Evolutionary conservation across 2,888 invertebrate species (phyloP).

Genomic region (Plemyria rubiginata): DNA sequence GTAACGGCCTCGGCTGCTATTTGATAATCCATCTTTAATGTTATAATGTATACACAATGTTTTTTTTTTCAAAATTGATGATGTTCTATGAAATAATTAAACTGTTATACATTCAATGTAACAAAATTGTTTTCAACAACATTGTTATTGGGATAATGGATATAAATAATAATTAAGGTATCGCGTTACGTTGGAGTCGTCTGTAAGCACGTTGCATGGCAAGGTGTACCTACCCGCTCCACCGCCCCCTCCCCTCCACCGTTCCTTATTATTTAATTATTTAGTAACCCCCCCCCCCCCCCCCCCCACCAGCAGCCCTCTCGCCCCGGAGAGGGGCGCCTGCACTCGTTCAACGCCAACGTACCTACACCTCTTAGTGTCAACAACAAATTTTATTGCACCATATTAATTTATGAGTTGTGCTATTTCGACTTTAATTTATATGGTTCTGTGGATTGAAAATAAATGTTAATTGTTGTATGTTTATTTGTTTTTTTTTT

Average conservation of each 20-base stretch:
- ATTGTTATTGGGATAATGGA: too few relatives aligned
- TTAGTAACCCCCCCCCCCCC: background rate
- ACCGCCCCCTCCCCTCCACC: conserved; percentile 29
- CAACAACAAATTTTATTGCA: too few relatives aligned
- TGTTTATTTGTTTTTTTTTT: too few relatives aligned
- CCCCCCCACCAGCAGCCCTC: conserved; percentile 22
- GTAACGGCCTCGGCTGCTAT: too few relatives aligned
- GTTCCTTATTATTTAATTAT: conserved; percentile 14
- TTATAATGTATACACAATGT: conserved; percentile 62
- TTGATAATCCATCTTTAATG: too few relatives aligned
- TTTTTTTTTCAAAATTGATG: conserved; percentile 27
- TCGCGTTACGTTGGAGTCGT: too few relatives aligned
- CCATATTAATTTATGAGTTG: too few relatives aligned
- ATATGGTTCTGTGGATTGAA: too few relatives aligned
- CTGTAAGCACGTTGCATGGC: too few relatives aligned
- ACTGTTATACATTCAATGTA: conserved; percentile 38
- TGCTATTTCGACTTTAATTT: too few relatives aligned
- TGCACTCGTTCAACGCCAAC: conserved; percentile 20
- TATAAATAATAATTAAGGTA: too few relatives aligned
- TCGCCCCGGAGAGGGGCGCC: conserved; percentile 11
- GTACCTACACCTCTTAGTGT: conserved; percentile 42
- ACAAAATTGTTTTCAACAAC: conserved; percentile 56
- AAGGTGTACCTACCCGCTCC: conserved; percentile 35
- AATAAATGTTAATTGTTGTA: too few relatives aligned
- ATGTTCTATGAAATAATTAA: conserved; percentile 22